phyloP scores from a whole-genome alignment of 2,888 invertebrate species.

The Lobophora halterata region DNA sequence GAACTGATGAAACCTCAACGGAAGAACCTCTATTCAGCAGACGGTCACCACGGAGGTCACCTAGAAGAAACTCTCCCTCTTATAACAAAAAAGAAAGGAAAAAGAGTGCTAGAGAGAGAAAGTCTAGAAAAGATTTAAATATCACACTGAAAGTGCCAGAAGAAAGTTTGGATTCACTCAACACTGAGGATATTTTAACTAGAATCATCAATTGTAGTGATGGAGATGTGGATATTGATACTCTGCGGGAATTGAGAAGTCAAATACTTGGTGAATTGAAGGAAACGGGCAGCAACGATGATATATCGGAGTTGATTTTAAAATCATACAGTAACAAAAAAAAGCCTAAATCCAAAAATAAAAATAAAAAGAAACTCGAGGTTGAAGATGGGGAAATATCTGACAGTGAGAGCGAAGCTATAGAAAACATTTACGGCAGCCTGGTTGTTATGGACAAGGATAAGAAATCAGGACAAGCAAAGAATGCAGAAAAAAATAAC shows the following conservation, averaged over 20 bases:
- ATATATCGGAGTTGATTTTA: slow-evolving; percentile 69
- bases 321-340: slow-evolving; percentile 59
- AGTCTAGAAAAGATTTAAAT: slow-evolving; percentile 54
- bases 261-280: slow-evolving; percentile 74
- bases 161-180: slow-evolving; percentile 62
- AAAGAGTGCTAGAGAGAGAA: slow-evolving; percentile 41
- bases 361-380: slow-evolving; percentile 40
- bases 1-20: slow-evolving; percentile 18
- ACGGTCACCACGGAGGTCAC: slow-evolving; percentile 49
- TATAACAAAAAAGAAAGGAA: slow-evolving; percentile 61
- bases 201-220: slow-evolving; percentile 70
- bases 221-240: slow-evolving; percentile 70
- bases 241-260: slow-evolving; percentile 67
- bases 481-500: slow-evolving; percentile 40
- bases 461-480: slow-evolving; percentile 25
- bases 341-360: slow-evolving; percentile 32
- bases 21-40: slow-evolving; percentile 56
- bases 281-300: slow-evolving; percentile 65
- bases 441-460: slow-evolving; percentile 52
- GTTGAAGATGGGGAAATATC: slow-evolving; percentile 73
- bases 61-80: slow-evolving; percentile 46
- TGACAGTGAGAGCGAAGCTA: slow-evolving; percentile 72
- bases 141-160: slow-evolving; percentile 71
- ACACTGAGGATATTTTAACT: slow-evolving; percentile 66
- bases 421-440: slow-evolving; percentile 67